phyloP scores from a whole-genome alignment of 2,113 vertebrate species.

The Acrocephalus kingi region DNA sequence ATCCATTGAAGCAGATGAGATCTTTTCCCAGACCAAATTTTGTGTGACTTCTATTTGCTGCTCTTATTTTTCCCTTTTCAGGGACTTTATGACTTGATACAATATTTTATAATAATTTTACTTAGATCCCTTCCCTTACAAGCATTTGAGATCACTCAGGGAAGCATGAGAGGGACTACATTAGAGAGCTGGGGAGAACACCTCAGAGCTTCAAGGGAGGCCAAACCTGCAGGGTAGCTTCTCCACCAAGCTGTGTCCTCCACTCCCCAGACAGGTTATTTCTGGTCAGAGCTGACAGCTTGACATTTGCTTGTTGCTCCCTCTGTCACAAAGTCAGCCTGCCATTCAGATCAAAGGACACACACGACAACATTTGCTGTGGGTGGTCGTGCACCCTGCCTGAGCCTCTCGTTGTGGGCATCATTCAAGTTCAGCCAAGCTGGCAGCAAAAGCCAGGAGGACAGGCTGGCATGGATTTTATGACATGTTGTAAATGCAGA shows the following conservation, averaged over 20 bases:
- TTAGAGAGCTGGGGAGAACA: neutral
- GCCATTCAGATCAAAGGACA: neutral
- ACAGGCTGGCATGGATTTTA: neutral
- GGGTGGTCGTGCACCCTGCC: neutral
- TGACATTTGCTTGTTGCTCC: neutral
- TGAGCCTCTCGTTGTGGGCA: neutral
- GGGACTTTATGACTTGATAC: neutral
- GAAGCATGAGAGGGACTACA: neutral
- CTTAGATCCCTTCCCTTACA: neutral
- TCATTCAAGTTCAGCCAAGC: neutral
- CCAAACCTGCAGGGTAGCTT: neutral
- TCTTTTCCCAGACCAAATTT: neutral
- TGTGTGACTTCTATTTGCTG: neutral
- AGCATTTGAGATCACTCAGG: neutral
- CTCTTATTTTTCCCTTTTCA: neutral
- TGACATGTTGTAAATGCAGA: neutral
- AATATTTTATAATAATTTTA: neutral
- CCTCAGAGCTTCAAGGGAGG: neutral
- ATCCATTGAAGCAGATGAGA: neutral
- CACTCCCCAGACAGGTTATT: neutral
- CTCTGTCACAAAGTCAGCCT: neutral
- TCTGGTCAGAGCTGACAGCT: neutral
- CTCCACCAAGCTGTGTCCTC: fast-evolving
- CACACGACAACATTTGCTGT: neutral
- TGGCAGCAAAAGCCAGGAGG: neutral